Conservation (phyloP, 2,797 vertebrate genomes). For the Syngnathus acus region DNA sequence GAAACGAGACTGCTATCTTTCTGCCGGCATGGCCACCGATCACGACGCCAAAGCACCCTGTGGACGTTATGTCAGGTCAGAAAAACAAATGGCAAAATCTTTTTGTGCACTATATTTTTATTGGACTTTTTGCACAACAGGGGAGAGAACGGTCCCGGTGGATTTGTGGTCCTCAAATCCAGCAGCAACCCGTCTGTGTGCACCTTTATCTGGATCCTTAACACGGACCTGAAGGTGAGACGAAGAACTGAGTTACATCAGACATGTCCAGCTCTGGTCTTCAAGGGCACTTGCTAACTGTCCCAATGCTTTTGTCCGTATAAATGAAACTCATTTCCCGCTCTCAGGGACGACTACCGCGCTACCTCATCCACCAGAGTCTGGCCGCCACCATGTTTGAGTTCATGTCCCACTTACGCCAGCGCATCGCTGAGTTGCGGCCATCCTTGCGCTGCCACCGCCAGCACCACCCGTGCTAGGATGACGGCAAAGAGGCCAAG, state of each 20-base stretch:
- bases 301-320: too few relatives aligned
- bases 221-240: conserved; percentile 91
- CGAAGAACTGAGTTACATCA: neutral
- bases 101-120: neutral
- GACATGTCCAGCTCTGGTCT: too few relatives aligned
- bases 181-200: conserved; percentile 82
- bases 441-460: conserved; percentile 27
- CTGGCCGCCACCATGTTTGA: conserved; percentile 95
- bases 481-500: conserved; percentile 17
- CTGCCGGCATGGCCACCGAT: conserved; percentile 82
- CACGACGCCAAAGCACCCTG: conserved; percentile 77
- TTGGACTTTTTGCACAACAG: conserved; percentile 48
- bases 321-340: neutral
- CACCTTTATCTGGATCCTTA: conserved; percentile 95
- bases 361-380: conserved; percentile 95
- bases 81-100: conserved; percentile 17
- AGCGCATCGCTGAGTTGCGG: conserved; percentile 73
- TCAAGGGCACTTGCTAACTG: too few relatives aligned
- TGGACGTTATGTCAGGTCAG: conserved; percentile 82
- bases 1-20: conserved; percentile 83
- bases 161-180: conserved; percentile 86
- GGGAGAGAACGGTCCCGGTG: conserved; percentile 92
- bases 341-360: conserved; percentile 83
- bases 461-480: conserved; percentile 9
- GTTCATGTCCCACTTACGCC: conserved; percentile 85